These are phyloP conservation scores for Cecidostiba fungosa DNA, from an alignment of 2,888 invertebrate species.

Conservation along the genomic window DNA sequence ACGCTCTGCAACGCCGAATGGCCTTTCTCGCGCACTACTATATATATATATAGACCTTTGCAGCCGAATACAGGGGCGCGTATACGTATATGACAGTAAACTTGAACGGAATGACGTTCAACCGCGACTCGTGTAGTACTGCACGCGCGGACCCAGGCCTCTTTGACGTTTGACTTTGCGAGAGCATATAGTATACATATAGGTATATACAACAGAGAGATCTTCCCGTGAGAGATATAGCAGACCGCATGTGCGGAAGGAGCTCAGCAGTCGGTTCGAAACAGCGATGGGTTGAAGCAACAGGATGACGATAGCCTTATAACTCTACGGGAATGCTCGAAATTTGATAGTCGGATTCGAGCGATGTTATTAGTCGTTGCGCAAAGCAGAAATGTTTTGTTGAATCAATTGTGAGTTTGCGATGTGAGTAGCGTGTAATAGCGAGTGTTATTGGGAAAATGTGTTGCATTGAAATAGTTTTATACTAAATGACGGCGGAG, in stretches of 20 bases:
- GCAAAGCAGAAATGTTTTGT: background rate
- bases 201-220: background rate
- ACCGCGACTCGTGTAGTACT: background rate
- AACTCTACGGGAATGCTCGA: background rate
- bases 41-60: slow-evolving; percentile 6
- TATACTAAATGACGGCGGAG: too few species aligned
- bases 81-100: slow-evolving; percentile 35
- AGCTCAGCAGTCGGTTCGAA: background rate
- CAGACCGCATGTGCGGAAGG: background rate
- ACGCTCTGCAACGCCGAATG: slow-evolving; percentile 31
- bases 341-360: background rate
- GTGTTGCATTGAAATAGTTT: too few species aligned
- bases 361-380: background rate
- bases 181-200: background rate
- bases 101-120: slow-evolving; percentile 20
- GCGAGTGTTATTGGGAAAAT: too few species aligned
- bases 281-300: background rate
- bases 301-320: background rate
- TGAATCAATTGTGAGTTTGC: background rate
- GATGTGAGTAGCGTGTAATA: too few species aligned
- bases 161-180: slow-evolving; percentile 22
- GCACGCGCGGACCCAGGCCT: background rate
- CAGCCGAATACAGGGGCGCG: background rate
- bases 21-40: slow-evolving; percentile 7
- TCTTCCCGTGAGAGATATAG: background rate